A percentile compares a stretch with the other conserved stretches of the same genome.
Conservation (phyloP, 1,140 invertebrate genomes). For the Akabosia matsudoensis region DNA sequence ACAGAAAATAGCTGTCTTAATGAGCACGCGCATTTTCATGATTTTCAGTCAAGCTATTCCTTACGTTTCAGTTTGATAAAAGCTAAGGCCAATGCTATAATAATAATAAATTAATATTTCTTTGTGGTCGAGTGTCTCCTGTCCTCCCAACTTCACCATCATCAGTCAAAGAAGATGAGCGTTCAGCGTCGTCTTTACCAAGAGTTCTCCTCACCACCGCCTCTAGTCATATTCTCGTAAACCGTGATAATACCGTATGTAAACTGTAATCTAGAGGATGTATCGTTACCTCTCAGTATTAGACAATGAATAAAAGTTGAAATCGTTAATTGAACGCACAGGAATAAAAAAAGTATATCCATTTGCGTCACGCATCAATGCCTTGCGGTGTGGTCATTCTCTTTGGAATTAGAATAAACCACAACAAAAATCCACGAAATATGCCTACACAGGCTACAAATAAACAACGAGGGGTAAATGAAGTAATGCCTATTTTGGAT, state of each 20-base stretch:
- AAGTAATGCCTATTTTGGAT: neutral
- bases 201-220: too few species aligned
- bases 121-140: neutral
- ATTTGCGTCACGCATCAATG: neutral
- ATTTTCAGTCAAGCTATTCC: neutral
- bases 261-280: too few species aligned
- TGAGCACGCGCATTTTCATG: neutral
- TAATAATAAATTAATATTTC: neutral
- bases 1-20: neutral
- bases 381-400: neutral
- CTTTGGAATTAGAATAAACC: neutral
- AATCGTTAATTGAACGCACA: constrained; percentile 1
- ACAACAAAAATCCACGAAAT: neutral
- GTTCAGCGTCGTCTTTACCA: neutral
- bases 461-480: neutral
- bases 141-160: neutral
- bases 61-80: too few species aligned
- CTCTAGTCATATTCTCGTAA: too few species aligned
- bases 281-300: too few species aligned
- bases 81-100: too few species aligned
- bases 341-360: neutral
- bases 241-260: too few species aligned
- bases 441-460: neutral
- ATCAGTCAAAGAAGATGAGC: neutral
- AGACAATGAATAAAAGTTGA: neutral